These are phyloP conservation scores for Branchinecta lynchi DNA, from an alignment of 1,140 invertebrate genomes.

Conservation along the genomic window DNA sequence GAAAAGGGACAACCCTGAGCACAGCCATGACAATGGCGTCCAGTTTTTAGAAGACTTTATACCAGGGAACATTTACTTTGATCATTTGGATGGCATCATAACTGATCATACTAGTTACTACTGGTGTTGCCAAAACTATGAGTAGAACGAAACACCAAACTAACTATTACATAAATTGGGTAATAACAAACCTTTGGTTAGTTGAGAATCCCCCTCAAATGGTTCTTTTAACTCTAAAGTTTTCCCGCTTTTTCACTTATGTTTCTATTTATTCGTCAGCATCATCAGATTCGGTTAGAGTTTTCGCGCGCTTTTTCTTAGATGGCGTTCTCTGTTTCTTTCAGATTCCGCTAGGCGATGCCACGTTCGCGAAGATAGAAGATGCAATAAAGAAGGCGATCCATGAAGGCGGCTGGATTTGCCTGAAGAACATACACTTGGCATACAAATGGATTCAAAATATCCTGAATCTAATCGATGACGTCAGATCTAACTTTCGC, in stretches of 20 bases:
- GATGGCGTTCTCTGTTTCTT: conserved; percentile 15
- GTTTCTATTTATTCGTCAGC: conserved; percentile 12
- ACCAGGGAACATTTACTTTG: too few species aligned
- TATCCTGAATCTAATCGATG: conserved; percentile 35
- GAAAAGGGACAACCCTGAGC: too few species aligned
- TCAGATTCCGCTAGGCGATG: conserved; percentile 30
- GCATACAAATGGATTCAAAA: conserved; percentile 56
- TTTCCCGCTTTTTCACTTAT: conserved; percentile 4
- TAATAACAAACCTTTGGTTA: too few species aligned
- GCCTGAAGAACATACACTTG: conserved; percentile 76
- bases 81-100: too few species aligned
- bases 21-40: too few species aligned
- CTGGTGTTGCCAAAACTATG: too few species aligned
- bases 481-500: conserved; percentile 42
- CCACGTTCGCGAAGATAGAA: conserved; percentile 25
- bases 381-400: conserved; percentile 27
- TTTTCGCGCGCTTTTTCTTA: too few species aligned
- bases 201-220: conserved; percentile 12
- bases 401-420: conserved; percentile 51
- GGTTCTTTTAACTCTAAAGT: conserved; percentile 16
- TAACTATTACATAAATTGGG: too few species aligned
- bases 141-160: too few species aligned
- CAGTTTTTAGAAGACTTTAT: too few species aligned
- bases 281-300: conserved; percentile 17
- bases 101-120: too few species aligned